Percentiles rank a stretch among this genome's conserved stretches.
Evolutionary conservation across 2,888 invertebrate genomes (phyloP).

Genomic region (Hirtodrosophila confusa): DNA sequence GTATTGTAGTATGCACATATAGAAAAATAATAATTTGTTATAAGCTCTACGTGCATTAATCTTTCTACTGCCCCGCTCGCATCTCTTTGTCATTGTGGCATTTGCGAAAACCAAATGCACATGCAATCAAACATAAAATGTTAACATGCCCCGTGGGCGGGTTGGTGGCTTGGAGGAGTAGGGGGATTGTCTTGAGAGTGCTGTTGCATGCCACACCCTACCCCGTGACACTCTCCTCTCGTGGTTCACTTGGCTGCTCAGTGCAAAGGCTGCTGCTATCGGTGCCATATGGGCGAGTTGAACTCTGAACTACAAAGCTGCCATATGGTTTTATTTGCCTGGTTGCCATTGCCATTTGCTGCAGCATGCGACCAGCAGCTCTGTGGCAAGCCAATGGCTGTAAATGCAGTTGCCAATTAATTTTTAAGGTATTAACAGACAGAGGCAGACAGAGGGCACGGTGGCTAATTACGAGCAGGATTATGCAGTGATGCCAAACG

Average conservation of each 20-base stretch:
- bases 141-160: slow-evolving; percentile 36
- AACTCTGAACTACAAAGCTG: slow-evolving; percentile 51
- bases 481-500: slow-evolving; percentile 6
- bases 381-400: slow-evolving; percentile 7
- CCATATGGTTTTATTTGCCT: slow-evolving; percentile 52
- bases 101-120: slow-evolving; percentile 52
- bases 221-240: slow-evolving; percentile 27
- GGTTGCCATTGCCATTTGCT: slow-evolving; percentile 30
- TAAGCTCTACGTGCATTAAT: slow-evolving; percentile 33
- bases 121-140: slow-evolving; percentile 60
- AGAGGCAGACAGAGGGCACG: not conserved
- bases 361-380: slow-evolving; percentile 7
- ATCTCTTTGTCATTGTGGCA: slow-evolving; percentile 30
- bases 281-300: slow-evolving; percentile 54
- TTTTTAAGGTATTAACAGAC: slow-evolving; percentile 26
- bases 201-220: slow-evolving; percentile 31
- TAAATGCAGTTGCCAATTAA: slow-evolving; percentile 38
- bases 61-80: slow-evolving; percentile 7
- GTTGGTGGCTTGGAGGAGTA: not conserved
- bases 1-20: slow-evolving; percentile 7
- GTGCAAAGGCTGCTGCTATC: slow-evolving; percentile 33
- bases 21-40: slow-evolving; percentile 39
- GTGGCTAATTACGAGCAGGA: slow-evolving; percentile 22
- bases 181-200: slow-evolving; percentile 13
- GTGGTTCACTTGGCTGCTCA: slow-evolving; percentile 47